A percentile compares a stretch with the other conserved stretches of the same genome.
phyloP scores from a whole-genome alignment of 2,113 vertebrate genomes.

The Eulemur rufifrons region DNA sequence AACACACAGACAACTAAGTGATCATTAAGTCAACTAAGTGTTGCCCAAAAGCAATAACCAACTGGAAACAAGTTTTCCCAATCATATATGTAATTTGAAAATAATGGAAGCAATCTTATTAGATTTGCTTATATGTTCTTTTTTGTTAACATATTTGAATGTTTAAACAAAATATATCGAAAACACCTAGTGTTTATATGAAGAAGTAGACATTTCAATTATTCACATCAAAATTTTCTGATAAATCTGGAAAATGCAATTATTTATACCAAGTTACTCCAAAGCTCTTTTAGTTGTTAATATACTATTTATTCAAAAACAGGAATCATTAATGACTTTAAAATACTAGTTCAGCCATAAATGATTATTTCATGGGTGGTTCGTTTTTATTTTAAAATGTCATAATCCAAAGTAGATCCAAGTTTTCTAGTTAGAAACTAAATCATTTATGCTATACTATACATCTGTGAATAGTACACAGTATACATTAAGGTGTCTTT shows the following conservation, averaged over 20 bases:
- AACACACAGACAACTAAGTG: slow-evolving; percentile 32
- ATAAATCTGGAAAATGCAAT: background rate
- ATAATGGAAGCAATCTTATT: background rate
- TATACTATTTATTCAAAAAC: slow-evolving; percentile 26
- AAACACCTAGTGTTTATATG: slow-evolving; percentile 36
- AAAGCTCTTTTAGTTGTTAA: background rate
- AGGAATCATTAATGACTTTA: slow-evolving; percentile 11
- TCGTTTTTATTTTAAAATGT: slow-evolving; percentile 62
- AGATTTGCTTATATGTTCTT: background rate
- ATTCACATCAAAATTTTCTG: background rate
- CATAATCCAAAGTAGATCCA: slow-evolving; percentile 14
- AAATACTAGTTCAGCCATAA: slow-evolving; percentile 32
- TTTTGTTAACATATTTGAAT: background rate
- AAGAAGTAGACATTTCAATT: background rate
- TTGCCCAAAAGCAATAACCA: slow-evolving; percentile 32
- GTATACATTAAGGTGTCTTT: background rate
- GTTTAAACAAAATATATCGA: slow-evolving; percentile 35
- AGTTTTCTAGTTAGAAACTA: slow-evolving; percentile 47
- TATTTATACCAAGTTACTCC: background rate
- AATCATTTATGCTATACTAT: background rate
- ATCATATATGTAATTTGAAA: slow-evolving; percentile 55
- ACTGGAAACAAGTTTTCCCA: background rate
- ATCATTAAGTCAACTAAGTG: background rate
- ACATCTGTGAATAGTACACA: background rate
- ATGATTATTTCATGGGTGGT: slow-evolving; percentile 22